Evolutionary conservation across 1,140 invertebrate species (phyloP).

Genomic region (Phocides pigmalion): DNA sequence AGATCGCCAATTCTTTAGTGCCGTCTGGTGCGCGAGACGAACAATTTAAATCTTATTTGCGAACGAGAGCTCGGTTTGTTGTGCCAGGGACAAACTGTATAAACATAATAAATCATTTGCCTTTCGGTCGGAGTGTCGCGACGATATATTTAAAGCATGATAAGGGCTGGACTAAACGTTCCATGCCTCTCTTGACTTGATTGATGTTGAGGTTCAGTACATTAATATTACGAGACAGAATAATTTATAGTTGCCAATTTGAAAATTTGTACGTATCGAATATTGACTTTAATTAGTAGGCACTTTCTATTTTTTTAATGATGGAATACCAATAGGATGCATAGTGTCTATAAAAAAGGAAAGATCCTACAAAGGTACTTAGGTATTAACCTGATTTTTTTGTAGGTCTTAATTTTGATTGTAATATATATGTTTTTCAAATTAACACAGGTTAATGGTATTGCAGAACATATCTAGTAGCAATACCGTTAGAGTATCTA

Average conservation of each 20-base stretch:
- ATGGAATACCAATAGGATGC: no score
- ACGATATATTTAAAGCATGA: constrained; percentile 55
- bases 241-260: neutral
- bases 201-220: constrained; percentile 44
- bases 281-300: no score
- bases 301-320: constrained; percentile 5
- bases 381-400: no score
- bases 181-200: constrained; percentile 44
- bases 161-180: constrained; percentile 47
- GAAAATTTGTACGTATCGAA: neutral
- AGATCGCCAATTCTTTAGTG: constrained; percentile 54
- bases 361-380: no score
- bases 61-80: constrained; percentile 42
- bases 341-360: no score
- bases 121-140: constrained; percentile 50
- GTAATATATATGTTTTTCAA: no score
- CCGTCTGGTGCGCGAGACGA: constrained; percentile 59
- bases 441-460: no score
- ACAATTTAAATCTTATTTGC: constrained; percentile 63
- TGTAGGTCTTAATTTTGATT: no score
- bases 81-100: constrained; percentile 46
- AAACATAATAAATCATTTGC: constrained; percentile 71
- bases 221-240: constrained; percentile 15
- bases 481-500: no score
- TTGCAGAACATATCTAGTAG: no score